Percentiles rank a stretch among this genome's conserved stretches.
Conservation (phyloP, 2,888 invertebrate genomes). For the Melolontha melolontha region DNA sequence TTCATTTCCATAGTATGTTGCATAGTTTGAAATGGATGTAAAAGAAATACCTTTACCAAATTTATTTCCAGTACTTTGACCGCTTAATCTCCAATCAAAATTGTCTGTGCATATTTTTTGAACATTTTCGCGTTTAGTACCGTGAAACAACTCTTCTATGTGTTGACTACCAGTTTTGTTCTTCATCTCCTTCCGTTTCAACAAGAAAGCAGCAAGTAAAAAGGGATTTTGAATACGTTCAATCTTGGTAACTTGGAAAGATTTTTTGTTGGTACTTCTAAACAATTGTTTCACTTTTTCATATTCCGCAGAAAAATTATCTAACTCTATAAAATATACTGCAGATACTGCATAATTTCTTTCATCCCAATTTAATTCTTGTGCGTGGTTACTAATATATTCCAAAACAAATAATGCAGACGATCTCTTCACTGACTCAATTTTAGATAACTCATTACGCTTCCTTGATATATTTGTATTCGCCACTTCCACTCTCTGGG, state of each 20-base stretch:
- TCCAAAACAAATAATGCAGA: background rate
- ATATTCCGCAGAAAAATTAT: background rate
- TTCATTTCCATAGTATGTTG: conserved; percentile 28
- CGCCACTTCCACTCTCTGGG: too few species aligned
- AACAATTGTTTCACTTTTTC: background rate
- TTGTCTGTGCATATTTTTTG: conserved; percentile 20
- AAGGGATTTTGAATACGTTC: conserved; percentile 41
- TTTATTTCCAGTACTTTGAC: conserved; percentile 24
- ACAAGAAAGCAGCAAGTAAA: conserved; percentile 25
- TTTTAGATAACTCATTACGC: too few species aligned
- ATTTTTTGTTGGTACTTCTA: conserved; percentile 7
- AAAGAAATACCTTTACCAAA: conserved; percentile 41
- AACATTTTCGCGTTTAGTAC: conserved; percentile 15
- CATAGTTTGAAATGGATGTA: conserved; percentile 31
- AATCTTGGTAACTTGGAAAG: conserved; percentile 4
- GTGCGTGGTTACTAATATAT: background rate
- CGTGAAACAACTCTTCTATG: conserved; percentile 36
- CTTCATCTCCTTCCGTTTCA: conserved; percentile 34
- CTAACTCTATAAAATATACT: background rate
- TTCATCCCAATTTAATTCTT: conserved; percentile 7
- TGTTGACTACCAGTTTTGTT: background rate
- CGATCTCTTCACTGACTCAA: too few species aligned
- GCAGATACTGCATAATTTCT: background rate
- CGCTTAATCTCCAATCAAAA: conserved; percentile 39
- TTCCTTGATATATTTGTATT: too few species aligned